Percentiles rank a stretch among this genome's conserved stretches.
Conservation (phyloP, 2,888 invertebrate species). For the Agrochola litura region DNA sequence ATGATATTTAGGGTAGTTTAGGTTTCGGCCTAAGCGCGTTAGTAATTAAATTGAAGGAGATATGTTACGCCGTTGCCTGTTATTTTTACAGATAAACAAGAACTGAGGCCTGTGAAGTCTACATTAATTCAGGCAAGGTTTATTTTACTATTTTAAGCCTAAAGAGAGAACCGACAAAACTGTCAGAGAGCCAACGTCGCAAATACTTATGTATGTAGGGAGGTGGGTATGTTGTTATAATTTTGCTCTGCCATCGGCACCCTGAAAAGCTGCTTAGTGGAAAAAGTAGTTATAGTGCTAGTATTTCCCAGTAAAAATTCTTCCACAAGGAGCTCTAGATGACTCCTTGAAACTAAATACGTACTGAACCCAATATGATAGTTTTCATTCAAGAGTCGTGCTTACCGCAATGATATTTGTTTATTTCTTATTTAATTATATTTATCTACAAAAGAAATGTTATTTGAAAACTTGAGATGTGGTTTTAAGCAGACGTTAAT, state of each 20-base stretch:
- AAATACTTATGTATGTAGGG: not conserved
- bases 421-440: not conserved
- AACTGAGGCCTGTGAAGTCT: not conserved
- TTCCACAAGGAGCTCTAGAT: not conserved
- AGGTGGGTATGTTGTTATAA: not conserved
- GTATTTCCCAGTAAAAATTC: slow-evolving; percentile 4
- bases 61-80: not conserved
- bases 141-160: not conserved
- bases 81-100: not conserved
- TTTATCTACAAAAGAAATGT: not conserved
- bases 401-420: not conserved
- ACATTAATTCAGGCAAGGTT: not conserved
- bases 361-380: not conserved
- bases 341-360: not conserved
- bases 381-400: not conserved
- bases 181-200: not conserved
- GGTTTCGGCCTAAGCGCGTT: not conserved
- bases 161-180: not conserved
- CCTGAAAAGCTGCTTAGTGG: not conserved
- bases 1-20: slow-evolving; percentile 36
- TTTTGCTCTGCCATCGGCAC: too few species aligned
- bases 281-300: not conserved
- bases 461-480: not conserved
- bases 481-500: not conserved
- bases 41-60: not conserved